phyloP scores from a whole-genome alignment of 2,113 vertebrate species.

The Macrotis lagotis region DNA sequence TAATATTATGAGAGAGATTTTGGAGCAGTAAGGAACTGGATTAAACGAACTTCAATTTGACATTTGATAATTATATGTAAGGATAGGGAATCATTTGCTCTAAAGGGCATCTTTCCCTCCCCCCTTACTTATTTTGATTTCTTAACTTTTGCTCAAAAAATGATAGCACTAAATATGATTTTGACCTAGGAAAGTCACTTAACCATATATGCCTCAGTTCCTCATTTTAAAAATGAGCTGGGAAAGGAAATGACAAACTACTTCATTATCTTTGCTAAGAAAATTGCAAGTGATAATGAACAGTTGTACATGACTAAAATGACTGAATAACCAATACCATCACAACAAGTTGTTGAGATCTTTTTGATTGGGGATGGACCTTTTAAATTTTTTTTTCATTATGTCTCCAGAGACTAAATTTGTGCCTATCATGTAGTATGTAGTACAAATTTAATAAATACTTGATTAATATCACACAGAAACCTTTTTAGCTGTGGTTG shows the following conservation, averaged over 20 bases:
- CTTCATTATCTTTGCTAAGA: neutral
- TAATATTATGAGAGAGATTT: neutral
- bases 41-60: neutral
- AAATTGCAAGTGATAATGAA: neutral
- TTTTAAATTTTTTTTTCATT: neutral
- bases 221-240: neutral
- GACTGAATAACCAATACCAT: neutral
- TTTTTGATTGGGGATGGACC: neutral
- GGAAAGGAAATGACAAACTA: neutral
- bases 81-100: neutral
- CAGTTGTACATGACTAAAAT: neutral
- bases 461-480: neutral
- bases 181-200: neutral
- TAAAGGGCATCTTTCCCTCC: neutral
- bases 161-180: neutral
- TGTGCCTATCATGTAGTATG: neutral
- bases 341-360: neutral
- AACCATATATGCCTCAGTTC: neutral
- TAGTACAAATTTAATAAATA: neutral
- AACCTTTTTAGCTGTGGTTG: neutral
- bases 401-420: neutral
- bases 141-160: neutral
- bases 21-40: neutral
- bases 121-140: neutral
- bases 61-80: neutral